Percentiles rank a stretch among this genome's conserved stretches.
phyloP scores from a whole-genome alignment of 2,888 invertebrate genomes.

The Noctua pronuba region DNA sequence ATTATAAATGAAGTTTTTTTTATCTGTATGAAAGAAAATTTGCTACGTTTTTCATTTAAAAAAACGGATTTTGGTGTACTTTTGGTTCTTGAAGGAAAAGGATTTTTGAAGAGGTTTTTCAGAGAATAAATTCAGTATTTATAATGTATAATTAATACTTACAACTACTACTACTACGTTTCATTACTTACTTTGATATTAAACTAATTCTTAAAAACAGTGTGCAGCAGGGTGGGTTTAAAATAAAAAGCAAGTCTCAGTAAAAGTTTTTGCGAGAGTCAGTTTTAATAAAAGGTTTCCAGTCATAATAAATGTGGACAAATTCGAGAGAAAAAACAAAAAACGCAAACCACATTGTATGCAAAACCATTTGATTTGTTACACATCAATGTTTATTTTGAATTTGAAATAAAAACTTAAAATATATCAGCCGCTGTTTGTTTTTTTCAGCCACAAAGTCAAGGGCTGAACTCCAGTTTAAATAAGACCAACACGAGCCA shows the following conservation, averaged over 20 bases:
- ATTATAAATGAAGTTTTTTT: not conserved
- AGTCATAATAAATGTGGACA: not conserved
- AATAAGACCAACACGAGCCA: constrained; percentile 25
- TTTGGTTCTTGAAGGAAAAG: not conserved
- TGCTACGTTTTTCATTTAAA: not conserved
- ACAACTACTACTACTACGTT: too few relatives aligned
- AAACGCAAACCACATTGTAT: constrained; percentile 12
- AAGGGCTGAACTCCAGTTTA: constrained; percentile 20
- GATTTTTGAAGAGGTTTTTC: not conserved
- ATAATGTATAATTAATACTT: not conserved
- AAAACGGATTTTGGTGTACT: not conserved
- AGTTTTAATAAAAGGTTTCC: not conserved
- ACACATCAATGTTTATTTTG: constrained; percentile 20
- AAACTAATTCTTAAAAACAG: too few relatives aligned
- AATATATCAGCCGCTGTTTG: not conserved
- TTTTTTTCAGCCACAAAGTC: constrained; percentile 40
- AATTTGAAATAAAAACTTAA: constrained; percentile 25
- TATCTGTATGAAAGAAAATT: not conserved
- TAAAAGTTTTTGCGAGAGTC: too few relatives aligned
- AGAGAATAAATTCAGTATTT: not conserved
- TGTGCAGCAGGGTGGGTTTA: not conserved
- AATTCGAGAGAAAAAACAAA: constrained; percentile 5
- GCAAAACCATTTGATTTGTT: constrained; percentile 40
- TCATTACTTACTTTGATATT: too few relatives aligned
- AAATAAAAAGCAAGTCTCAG: not conserved